Percentiles rank a stretch among this genome's conserved stretches.
Conservation (phyloP, 2,888 invertebrate genomes). For the Chloromyia formosa region DNA sequence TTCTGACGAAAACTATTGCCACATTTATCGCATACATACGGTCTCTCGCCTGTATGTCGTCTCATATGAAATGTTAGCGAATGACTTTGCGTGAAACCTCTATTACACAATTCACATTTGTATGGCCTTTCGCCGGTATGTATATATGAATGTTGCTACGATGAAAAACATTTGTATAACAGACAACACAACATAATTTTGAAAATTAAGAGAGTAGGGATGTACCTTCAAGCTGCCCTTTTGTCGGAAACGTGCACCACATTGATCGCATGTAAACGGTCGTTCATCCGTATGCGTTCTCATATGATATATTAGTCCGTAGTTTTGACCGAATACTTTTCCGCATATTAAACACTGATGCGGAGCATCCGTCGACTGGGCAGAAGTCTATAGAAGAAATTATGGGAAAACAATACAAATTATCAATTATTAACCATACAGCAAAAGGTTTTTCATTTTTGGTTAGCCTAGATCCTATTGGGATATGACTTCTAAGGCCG, state of each 20-base stretch:
- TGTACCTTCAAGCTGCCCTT: conserved; percentile 26
- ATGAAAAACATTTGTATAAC: neutral
- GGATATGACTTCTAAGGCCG: too few relatives aligned
- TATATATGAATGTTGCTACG: conserved; percentile 58
- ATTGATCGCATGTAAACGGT: neutral
- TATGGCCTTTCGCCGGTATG: conserved; percentile 44
- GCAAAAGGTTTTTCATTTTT: too few relatives aligned
- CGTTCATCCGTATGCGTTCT: conserved; percentile 7
- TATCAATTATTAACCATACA: too few relatives aligned
- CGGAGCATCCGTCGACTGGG: too few relatives aligned
- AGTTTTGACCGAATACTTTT: conserved; percentile 57
- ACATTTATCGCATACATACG: conserved; percentile 45
- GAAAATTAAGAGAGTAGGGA: too few relatives aligned
- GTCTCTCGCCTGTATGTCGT: conserved; percentile 42
- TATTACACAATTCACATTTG: conserved; percentile 34
- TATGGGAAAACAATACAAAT: too few relatives aligned
- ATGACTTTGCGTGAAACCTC: conserved; percentile 40
- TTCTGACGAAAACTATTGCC: conserved; percentile 33
- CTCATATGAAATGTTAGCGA: conserved; percentile 39
- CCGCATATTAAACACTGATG: conserved; percentile 51
- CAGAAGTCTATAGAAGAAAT: too few relatives aligned
- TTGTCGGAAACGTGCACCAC: conserved; percentile 10
- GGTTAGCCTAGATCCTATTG: too few relatives aligned
- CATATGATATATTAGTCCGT: conserved; percentile 53
- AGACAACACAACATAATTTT: too few relatives aligned